These are phyloP conservation scores for Sycophila texana DNA, from an alignment of 2,888 invertebrate species.

Conservation along the genomic window DNA sequence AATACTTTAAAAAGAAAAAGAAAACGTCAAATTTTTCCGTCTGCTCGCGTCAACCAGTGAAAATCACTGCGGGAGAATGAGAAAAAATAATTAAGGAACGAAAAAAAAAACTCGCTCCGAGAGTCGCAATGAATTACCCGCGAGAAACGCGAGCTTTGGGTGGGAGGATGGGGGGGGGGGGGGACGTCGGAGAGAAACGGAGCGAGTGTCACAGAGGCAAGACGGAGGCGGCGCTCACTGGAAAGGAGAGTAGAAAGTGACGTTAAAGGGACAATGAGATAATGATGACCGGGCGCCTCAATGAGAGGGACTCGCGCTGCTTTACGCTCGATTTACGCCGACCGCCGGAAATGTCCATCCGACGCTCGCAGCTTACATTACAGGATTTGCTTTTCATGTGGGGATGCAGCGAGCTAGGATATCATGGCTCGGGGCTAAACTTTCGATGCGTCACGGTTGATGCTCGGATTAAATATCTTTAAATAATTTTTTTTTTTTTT, in stretches of 20 bases:
- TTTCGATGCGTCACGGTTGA: no score
- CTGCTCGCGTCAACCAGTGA: no score
- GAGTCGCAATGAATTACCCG: conserved; percentile 42
- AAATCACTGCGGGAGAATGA: no score
- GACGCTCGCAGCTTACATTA: background rate
- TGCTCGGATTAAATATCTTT: no score
- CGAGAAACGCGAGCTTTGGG: background rate
- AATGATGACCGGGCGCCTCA: conserved; percentile 18
- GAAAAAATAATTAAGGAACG: conserved; percentile 18
- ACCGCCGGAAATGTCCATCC: background rate
- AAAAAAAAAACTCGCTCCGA: conserved; percentile 8
- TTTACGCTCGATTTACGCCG: conserved; percentile 30
- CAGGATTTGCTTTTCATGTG: no score
- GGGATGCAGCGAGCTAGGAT: no score
- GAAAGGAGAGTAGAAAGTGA: conserved; percentile 45
- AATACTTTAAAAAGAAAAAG: no score
- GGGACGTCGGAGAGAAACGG: background rate
- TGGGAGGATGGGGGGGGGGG: background rate
- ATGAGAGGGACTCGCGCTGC: background rate
- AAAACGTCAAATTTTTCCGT: no score
- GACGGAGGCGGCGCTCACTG: background rate
- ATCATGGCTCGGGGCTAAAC: no score
- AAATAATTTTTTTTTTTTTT: no score
- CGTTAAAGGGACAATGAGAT: conserved; percentile 45
- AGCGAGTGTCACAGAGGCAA: background rate